Conservation (phyloP, 2,113 vertebrate species). For the Pachycephala philippinensis region DNA sequence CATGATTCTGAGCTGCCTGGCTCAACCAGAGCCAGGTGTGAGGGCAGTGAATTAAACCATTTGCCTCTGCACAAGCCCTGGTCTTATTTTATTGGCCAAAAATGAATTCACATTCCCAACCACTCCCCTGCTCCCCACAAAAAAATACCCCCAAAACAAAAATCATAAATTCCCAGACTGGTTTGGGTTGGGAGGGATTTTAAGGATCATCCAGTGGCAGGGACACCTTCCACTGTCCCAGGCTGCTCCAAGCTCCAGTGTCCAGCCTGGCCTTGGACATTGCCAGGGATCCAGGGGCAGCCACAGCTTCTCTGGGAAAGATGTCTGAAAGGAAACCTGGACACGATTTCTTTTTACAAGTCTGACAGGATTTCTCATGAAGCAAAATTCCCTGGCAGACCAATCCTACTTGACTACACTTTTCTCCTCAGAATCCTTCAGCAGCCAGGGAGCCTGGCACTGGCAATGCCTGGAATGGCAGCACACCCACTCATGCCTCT, state of each 20-base stretch:
- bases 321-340: not conserved
- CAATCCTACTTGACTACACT: not conserved
- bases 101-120: not conserved
- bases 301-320: not conserved
- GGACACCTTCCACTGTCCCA: not conserved
- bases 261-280: not conserved
- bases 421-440: not conserved
- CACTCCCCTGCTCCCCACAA: not conserved
- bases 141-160: not conserved
- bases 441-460: not conserved
- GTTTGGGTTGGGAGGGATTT: not conserved
- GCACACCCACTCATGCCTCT: not conserved
- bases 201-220: rapidly evolving
- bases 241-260: not conserved
- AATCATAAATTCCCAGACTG: not conserved
- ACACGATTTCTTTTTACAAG: not conserved
- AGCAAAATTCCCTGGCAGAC: not conserved
- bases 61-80: not conserved
- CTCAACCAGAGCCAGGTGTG: not conserved
- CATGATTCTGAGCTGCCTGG: not conserved
- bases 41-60: not conserved
- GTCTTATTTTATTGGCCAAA: not conserved
- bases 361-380: not conserved
- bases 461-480: not conserved
- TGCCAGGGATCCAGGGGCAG: not conserved